Percentiles rank a stretch among this genome's conserved stretches.
Evolutionary conservation across 2,113 vertebrate genomes (phyloP).

Genomic region (Gasterosteus aculeatus): DNA sequence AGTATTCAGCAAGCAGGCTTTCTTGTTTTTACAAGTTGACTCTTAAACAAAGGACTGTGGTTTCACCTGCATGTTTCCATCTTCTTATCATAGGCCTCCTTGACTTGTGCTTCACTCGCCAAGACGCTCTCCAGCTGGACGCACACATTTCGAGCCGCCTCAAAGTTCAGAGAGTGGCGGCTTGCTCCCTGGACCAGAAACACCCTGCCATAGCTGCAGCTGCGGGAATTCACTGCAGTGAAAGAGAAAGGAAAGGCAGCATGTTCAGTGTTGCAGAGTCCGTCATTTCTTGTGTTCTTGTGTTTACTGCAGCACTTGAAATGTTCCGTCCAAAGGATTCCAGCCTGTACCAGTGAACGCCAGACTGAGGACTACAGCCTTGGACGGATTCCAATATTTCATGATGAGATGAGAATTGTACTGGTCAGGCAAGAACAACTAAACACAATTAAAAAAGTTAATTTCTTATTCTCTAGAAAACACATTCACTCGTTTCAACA

Average conservation of each 20-base stretch:
- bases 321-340: not conserved
- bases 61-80: constrained; percentile 94
- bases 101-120: constrained; percentile 80
- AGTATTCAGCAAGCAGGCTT: not conserved
- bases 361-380: not conserved
- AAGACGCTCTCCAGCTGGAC: constrained; percentile 76
- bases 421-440: too few relatives aligned
- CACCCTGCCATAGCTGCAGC: constrained; percentile 86
- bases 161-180: constrained; percentile 83
- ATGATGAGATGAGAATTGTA: not conserved
- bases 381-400: not conserved
- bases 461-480: too few relatives aligned
- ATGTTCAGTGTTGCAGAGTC: too few relatives aligned
- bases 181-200: constrained; percentile 85
- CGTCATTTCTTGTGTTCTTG: not conserved
- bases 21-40: not conserved
- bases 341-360: not conserved
- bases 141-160: constrained; percentile 81
- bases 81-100: constrained; percentile 57
- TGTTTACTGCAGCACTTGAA: not conserved
- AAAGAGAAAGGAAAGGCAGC: not conserved
- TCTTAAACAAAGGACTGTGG: not conserved
- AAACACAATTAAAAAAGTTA: too few relatives aligned
- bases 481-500: too few relatives aligned
- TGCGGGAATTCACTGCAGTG: constrained; percentile 76